These are phyloP conservation scores for Auanema freiburgensis DNA, from an alignment of 2,888 invertebrate genomes.

Conservation along the genomic window DNA sequence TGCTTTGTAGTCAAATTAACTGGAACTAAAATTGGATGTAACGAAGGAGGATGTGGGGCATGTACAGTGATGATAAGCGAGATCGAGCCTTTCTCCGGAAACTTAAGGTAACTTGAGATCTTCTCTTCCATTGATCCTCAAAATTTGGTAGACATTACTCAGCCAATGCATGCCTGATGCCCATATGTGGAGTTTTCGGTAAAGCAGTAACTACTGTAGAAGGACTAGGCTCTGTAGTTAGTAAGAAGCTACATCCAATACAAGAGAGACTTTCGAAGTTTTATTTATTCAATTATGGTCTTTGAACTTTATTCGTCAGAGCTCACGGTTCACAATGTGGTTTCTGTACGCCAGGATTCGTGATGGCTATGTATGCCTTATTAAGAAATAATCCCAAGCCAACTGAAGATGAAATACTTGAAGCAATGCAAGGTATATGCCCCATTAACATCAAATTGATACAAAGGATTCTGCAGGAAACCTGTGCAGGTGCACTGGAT, in stretches of 20 bases:
- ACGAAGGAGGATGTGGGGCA: slow-evolving; percentile 68
- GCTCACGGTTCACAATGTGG: slow-evolving; percentile 93
- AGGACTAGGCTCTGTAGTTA: slow-evolving; percentile 84
- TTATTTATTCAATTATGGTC: background rate
- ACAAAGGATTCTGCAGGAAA: slow-evolving; percentile 68
- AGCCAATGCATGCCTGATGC: slow-evolving; percentile 86
- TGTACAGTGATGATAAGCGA: slow-evolving; percentile 66
- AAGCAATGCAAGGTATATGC: slow-evolving; percentile 50
- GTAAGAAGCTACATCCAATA: slow-evolving; percentile 76
- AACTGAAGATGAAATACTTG: slow-evolving; percentile 50
- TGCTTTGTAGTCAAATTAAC: slow-evolving; percentile 47
- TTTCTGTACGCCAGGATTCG: slow-evolving; percentile 91
- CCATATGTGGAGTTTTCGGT: slow-evolving; percentile 84
- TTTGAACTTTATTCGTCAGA: slow-evolving; percentile 29
- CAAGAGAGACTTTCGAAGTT: slow-evolving; percentile 69
- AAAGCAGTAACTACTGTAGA: slow-evolving; percentile 88
- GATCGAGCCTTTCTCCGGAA: slow-evolving; percentile 35
- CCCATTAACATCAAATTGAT: background rate
- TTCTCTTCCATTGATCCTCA: background rate
- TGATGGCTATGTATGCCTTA: slow-evolving; percentile 93
- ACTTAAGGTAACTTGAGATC: slow-evolving; percentile 31
- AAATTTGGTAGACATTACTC: slow-evolving; percentile 54
- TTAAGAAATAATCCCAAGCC: slow-evolving; percentile 77
- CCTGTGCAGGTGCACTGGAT: slow-evolving; percentile 88
- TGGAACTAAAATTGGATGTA: slow-evolving; percentile 67